Percentiles rank a stretch among this genome's conserved stretches.
These are phyloP conservation scores for Epirrhoe alternata DNA, from an alignment of 2,888 invertebrate genomes.

Conservation along the genomic window DNA sequence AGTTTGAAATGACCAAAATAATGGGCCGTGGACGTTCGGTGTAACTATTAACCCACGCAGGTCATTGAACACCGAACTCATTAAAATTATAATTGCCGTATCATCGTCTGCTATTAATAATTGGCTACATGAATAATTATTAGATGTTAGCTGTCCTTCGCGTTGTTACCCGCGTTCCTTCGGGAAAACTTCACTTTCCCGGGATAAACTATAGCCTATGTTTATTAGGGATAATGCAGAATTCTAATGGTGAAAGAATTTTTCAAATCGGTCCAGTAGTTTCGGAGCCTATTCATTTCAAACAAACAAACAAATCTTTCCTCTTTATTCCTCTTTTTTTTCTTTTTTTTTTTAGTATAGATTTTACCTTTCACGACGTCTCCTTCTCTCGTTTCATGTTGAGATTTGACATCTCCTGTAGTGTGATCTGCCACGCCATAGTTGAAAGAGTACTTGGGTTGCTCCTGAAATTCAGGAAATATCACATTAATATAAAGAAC, in stretches of 20 bases:
- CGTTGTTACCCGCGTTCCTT: too few species aligned
- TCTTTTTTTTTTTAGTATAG: not conserved
- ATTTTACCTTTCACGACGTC: slow-evolving; percentile 86
- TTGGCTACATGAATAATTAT: not conserved
- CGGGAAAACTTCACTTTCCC: too few species aligned
- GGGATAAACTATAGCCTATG: too few species aligned
- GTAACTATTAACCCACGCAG: not conserved
- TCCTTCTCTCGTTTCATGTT: slow-evolving; percentile 87
- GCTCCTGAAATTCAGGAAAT: slow-evolving; percentile 67
- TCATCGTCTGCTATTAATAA: slow-evolving; percentile 13
- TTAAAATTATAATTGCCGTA: slow-evolving; percentile 10
- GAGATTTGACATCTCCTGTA: slow-evolving; percentile 86
- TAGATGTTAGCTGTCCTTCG: too few species aligned
- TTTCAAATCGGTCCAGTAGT: too few species aligned
- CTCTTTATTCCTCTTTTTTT: too few species aligned
- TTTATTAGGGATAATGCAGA: too few species aligned
- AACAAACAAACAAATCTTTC: too few species aligned
- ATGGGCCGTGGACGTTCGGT: slow-evolving; percentile 22
- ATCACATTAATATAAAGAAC: too few species aligned
- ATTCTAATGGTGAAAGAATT: too few species aligned
- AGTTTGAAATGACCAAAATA: slow-evolving; percentile 1
- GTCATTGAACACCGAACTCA: slow-evolving; percentile 6
- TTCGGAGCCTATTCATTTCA: too few species aligned
- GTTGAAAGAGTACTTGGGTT: slow-evolving; percentile 86
- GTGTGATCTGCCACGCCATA: slow-evolving; percentile 87